Base-by-base conservation (phyloP, 2,113 vertebrate genomes). In the Thermophis baileyi region DNA sequence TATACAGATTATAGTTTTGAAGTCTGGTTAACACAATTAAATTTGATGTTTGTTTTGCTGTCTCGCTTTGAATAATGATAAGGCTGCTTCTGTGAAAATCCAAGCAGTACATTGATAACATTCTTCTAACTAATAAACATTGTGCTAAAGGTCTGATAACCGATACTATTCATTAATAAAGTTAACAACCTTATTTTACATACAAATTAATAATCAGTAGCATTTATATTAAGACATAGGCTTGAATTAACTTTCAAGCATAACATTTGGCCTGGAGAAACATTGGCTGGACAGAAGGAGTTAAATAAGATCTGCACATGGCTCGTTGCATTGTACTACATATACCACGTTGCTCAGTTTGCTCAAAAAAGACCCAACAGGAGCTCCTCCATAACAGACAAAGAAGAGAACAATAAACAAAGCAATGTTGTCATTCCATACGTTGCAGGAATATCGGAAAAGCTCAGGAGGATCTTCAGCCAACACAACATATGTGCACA, bases 41-140 rank as follows among this genome's bases (percentile, higher is more conserved):
- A 96, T 97, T 94, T 96, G 94, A 96, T 96, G 96, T 96, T 96
- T 97, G 92, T 96, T 97, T 95, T 94, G 95, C 95, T 95, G 85
- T 95, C 96, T 93, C 92, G 87, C 93, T 96, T 93, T 96, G 95
- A 95, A 94, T 95, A 96, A 95, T 1, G 50, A 92, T 95, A 93
- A 90, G 91, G 95, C 94, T 97, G 96, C 94, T 94, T 94, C 44
- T 35, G 91, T 93, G 96, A 96, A 49, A 95, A 94, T 90, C 93
- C 87, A 95, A 97, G 95, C 91, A 95, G 91, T 94, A 96, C 96
- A 96, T 94, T 96, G 95, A 95, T 96, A 96, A 94, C 93, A 74
- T 92, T 92, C 87, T 92, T 92, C 60, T 92, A 54, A 92, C 89
- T 92, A 89, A 92, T 89, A 92, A 81, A 92, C 86, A 94, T 94